Percentiles rank a stretch among this genome's conserved stretches.
phyloP scores from a whole-genome alignment of 2,888 invertebrate genomes.

The Anagyrus pseudococci region DNA sequence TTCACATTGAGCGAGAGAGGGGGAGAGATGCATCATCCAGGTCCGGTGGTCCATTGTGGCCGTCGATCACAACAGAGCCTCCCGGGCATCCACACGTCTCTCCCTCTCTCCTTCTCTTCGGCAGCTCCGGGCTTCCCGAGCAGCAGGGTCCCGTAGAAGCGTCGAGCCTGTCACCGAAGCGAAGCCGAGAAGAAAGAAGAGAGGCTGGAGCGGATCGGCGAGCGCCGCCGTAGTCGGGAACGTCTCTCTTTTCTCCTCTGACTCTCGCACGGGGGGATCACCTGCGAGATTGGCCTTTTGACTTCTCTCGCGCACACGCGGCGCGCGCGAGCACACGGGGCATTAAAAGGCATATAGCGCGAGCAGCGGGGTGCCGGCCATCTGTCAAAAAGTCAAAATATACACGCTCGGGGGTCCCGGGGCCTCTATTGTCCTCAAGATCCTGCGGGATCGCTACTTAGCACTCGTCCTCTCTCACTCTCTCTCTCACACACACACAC shows the following conservation, averaged over 20 bases:
- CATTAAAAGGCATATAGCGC: slow-evolving; percentile 49
- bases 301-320: slow-evolving; percentile 14
- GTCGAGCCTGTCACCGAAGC: slow-evolving; percentile 7
- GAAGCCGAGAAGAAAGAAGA: background rate
- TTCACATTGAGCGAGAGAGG: slow-evolving; percentile 10
- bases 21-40: slow-evolving; percentile 32
- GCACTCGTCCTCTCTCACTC: slow-evolving; percentile 48
- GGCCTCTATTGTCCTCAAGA: slow-evolving; percentile 53
- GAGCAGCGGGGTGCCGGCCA: slow-evolving; percentile 47
- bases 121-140: slow-evolving; percentile 6
- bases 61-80: slow-evolving; percentile 53
- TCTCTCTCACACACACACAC: background rate
- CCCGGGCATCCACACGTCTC: background rate
- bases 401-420: slow-evolving; percentile 48
- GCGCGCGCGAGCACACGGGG: slow-evolving; percentile 37
- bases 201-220: background rate
- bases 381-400: slow-evolving; percentile 64
- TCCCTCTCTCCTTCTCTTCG: background rate
- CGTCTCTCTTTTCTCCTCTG: slow-evolving; percentile 1
- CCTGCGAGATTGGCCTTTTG: slow-evolving; percentile 17
- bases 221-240: too few species aligned
- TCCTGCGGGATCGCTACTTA: slow-evolving; percentile 62
- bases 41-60: slow-evolving; percentile 50
- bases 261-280: background rate
- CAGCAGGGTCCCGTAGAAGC: background rate